Evolutionary conservation across 2,888 invertebrate genomes (phyloP).

Genomic region (Limnephilus rhombicus): DNA sequence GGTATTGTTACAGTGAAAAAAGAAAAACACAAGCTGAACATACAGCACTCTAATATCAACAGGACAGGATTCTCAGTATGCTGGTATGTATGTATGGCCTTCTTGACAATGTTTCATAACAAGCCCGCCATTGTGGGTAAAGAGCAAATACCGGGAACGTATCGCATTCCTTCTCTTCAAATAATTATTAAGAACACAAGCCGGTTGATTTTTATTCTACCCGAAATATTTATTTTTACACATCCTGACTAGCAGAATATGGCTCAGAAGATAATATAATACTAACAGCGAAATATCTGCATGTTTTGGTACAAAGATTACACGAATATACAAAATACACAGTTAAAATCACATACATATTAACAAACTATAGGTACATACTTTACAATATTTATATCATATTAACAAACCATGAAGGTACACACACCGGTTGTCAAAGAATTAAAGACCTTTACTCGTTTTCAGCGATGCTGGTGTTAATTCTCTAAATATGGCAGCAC

Average conservation of each 20-base stretch:
- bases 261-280: not conserved
- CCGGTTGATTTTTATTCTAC: not conserved
- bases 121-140: slow-evolving; percentile 32
- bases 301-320: not conserved
- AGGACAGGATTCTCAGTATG: not conserved
- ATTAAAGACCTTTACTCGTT: too few species aligned
- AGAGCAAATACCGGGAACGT: not conserved
- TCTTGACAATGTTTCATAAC: slow-evolving; percentile 18
- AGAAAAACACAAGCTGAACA: slow-evolving; percentile 64
- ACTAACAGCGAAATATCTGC: not conserved
- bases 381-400: not conserved
- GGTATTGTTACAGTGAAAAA: slow-evolving; percentile 75
- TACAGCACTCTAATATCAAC: slow-evolving; percentile 59
- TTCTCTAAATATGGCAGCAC: too few species aligned
- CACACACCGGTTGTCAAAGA: too few species aligned
- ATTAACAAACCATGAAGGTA: too few species aligned
- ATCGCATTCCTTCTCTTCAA: not conserved
- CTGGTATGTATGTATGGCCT: not conserved
- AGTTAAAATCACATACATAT: not conserved
- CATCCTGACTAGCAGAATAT: not conserved
- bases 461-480: too few species aligned
- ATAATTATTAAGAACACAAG: not conserved
- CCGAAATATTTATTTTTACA: not conserved
- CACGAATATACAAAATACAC: not conserved
- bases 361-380: not conserved